A percentile compares a stretch with the other conserved stretches of the same genome.
Conservation (phyloP, 2,113 vertebrate species). For the Engystomops pustulosus region DNA sequence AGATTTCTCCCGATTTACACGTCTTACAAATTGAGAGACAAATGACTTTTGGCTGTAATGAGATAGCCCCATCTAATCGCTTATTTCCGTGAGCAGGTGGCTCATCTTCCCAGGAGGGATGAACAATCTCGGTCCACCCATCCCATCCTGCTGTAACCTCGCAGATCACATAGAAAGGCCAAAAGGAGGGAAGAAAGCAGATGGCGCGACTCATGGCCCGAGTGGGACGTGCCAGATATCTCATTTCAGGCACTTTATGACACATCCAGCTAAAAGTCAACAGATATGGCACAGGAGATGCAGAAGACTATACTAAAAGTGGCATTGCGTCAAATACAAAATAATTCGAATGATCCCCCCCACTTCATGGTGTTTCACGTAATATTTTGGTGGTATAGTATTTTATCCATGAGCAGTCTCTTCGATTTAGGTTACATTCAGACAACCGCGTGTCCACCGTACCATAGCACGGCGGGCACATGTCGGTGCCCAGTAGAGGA, state of each 20-base stretch:
- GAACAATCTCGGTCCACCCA: not conserved
- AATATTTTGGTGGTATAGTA: no score
- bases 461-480: no score
- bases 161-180: not conserved
- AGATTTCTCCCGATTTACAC: not conserved
- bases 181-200: conserved; percentile 32
- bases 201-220: not conserved
- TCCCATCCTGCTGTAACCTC: not conserved
- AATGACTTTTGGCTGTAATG: conserved; percentile 6
- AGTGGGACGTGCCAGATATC: not conserved
- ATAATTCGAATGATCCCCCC: no score
- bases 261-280: not conserved
- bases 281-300: not conserved
- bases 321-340: not conserved
- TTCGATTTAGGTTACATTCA: no score
- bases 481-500: no score
- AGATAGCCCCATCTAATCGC: conserved; percentile 1
- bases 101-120: conserved; percentile 35
- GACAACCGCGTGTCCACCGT: no score
- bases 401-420: no score
- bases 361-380: no score
- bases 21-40: conserved; percentile 15
- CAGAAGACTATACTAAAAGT: not conserved
- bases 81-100: conserved; percentile 40
- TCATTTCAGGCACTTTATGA: not conserved